Base-by-base conservation (phyloP, 2,888 invertebrate species). In the Scelioninae gen. 2 region DNA sequence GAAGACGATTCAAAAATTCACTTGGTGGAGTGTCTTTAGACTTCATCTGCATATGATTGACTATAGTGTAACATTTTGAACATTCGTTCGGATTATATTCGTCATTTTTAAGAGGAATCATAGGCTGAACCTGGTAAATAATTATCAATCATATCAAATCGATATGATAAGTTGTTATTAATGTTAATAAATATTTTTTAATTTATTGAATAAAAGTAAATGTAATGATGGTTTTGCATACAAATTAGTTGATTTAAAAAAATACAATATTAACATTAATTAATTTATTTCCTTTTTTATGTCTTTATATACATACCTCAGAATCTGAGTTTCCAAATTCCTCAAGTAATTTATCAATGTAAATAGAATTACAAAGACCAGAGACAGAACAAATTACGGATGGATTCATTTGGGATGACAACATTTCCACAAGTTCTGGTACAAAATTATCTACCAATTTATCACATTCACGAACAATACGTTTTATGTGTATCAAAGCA, bases 351-450 rank as follows among this genome's bases (percentile, higher is more conserved):
- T 88, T 85, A 81, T 95, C 93, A 57, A 95, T 91, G 68, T 87
- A 88, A 3, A 88, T 91, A 81, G 90, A 95, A 84, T 96, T 96
- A 80, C 96, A 96, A 4, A 96, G 90, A 0, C 96, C 96, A 55
- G 96, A 94, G 9, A 95, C 94, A 0, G 94, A 91, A 85, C 96
- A 96, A 31, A 96, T 96, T 31, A 92, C 90, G 83, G 93, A 92
- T 0, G 96, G 96, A 87, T 96, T 93, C 96, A 96, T 96, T 87
- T 96, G 90, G 0, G 96, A 96, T 0, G 94, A 92, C 45, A 96
- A 86, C 0, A 95, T 94, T 83, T 96, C 96, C 25, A 96, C 91
- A 63, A 96, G 85, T 82, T 96, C 94, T 0, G 95, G 94, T 52
- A 95, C 92, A 83, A 94, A 96, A 80, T 96, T 90, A 83, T 96